These are phyloP conservation scores for Pygocentrus nattereri DNA, from an alignment of 2,797 vertebrate genomes.

Conservation along the genomic window DNA sequence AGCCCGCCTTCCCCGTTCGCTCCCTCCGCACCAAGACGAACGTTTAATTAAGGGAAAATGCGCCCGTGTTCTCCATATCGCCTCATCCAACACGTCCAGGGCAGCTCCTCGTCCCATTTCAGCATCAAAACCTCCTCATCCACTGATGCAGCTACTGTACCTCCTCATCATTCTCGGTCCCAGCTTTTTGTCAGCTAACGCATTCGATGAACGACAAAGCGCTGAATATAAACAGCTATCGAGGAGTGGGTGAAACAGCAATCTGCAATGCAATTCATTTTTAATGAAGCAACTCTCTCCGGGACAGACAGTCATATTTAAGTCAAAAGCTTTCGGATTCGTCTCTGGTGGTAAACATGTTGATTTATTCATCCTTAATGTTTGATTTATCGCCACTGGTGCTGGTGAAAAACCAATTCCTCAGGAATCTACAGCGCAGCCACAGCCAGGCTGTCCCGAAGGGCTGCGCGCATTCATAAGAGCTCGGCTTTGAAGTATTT, in stretches of 20 bases:
- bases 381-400: conserved; percentile 47
- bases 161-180: too few species aligned
- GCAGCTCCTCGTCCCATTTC: neutral
- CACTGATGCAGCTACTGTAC: too few species aligned
- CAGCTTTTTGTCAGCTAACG: neutral
- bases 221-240: conserved; percentile 2
- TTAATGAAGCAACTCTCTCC: conserved; percentile 32
- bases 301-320: conserved; percentile 38
- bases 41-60: conserved; percentile 3
- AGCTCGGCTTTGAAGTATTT: conserved; percentile 46
- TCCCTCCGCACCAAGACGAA: neutral
- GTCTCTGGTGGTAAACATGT: conserved; percentile 43
- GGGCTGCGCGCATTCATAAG: conserved; percentile 4
- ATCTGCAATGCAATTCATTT: conserved; percentile 8
- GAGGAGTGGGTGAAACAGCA: neutral
- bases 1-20: neutral
- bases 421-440: conserved; percentile 33
- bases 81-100: neutral
- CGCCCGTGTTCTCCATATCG: neutral
- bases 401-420: conserved; percentile 38
- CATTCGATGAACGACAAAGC: conserved; percentile 24
- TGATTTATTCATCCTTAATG: conserved; percentile 52
- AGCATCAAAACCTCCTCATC: neutral
- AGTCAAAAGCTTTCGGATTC: conserved; percentile 38
- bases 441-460: neutral